Percentiles rank a stretch among this genome's conserved stretches.
These are phyloP conservation scores for Scolopax bukidnonensis DNA, from an alignment of 2,797 vertebrate species.

Conservation along the genomic window DNA sequence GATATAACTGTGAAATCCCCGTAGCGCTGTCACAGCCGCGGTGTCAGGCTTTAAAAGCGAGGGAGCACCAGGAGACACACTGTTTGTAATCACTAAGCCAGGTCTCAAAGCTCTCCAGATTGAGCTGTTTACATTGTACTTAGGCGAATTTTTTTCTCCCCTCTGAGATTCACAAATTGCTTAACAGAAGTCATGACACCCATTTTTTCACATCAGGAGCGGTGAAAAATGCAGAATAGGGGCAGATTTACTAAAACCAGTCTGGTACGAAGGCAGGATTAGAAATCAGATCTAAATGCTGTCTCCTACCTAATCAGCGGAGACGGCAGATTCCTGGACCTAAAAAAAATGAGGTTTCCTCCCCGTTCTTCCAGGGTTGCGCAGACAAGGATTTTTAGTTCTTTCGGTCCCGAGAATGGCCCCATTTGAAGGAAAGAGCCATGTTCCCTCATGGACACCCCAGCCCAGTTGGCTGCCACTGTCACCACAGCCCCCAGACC, in stretches of 20 bases:
- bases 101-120: neutral
- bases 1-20: neutral
- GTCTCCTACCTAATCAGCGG: neutral
- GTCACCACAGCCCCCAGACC: neutral
- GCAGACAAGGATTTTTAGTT: neutral
- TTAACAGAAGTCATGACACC: neutral
- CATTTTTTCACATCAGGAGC: neutral
- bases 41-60: neutral
- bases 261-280: neutral
- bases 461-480: neutral
- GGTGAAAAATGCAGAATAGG: neutral
- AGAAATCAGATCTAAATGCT: neutral
- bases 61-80: neutral
- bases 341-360: neutral
- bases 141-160: neutral
- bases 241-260: neutral
- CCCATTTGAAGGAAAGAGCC: neutral
- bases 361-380: neutral
- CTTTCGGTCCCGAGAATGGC: neutral
- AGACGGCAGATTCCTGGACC: neutral
- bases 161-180: neutral
- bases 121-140: slow-evolving; percentile 14
- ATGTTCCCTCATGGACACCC: neutral
- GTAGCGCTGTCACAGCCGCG: neutral
- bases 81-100: neutral